phyloP scores from a whole-genome alignment of 2,113 vertebrate genomes.

The Scortum barcoo region DNA sequence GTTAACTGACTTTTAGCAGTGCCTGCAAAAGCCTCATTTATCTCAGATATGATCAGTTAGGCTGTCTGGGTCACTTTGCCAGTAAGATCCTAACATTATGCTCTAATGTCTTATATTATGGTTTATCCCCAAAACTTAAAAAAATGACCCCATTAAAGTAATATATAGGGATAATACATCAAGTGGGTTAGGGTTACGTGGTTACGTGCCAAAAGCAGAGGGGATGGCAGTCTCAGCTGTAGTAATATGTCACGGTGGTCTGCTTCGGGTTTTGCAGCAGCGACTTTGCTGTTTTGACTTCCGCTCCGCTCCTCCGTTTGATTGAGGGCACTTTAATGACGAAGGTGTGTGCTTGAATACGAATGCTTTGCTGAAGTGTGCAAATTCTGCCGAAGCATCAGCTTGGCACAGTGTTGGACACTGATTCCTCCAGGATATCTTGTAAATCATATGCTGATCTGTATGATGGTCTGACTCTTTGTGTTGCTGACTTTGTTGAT shows the following conservation, averaged over 20 bases:
- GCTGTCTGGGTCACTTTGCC: too few relatives aligned
- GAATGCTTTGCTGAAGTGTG: conserved; percentile 38
- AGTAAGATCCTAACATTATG: too few relatives aligned
- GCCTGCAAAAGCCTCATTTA: neutral
- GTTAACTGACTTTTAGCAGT: neutral
- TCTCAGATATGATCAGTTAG: too few relatives aligned
- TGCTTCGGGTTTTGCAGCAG: neutral
- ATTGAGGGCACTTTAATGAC: conserved; percentile 30
- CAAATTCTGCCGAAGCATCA: conserved; percentile 41
- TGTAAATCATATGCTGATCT: conserved; percentile 43
- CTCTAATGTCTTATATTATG: too few relatives aligned
- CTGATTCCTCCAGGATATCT: conserved; percentile 36
- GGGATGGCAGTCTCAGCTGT: too few relatives aligned
- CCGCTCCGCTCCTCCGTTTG: conserved; percentile 1
- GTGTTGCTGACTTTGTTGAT: conserved; percentile 60
- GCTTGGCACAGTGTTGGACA: conserved; percentile 27
- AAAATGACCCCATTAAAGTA: too few relatives aligned
- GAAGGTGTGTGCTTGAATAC: conserved; percentile 33
- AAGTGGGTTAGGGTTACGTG: neutral
- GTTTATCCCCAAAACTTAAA: too few relatives aligned
- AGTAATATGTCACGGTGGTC: neutral
- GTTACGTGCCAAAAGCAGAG: neutral
- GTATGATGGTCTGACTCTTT: conserved; percentile 33
- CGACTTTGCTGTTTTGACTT: neutral
- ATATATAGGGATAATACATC: neutral